Evolutionary conservation across 2,797 vertebrate genomes (phyloP).

Genomic region (Sebastes oblongus): DNA sequence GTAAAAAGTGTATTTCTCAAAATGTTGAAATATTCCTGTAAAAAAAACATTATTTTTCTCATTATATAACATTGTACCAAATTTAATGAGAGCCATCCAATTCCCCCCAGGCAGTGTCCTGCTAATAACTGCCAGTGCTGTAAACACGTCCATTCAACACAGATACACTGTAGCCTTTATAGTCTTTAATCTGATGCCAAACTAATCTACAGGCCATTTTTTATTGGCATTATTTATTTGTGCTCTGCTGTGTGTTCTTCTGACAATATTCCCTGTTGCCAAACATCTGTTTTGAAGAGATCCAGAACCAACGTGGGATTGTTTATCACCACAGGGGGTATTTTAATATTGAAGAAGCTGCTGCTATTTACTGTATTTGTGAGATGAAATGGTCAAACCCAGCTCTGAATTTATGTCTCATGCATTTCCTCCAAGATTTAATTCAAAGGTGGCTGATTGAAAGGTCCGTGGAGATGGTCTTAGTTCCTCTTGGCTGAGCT

Average conservation of each 20-base stretch:
- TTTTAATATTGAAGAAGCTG: slow-evolving; percentile 19
- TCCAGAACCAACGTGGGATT: slow-evolving; percentile 21
- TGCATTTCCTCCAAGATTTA: slow-evolving; percentile 42
- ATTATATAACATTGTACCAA: neutral
- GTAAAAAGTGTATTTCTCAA: neutral
- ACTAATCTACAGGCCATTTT: slow-evolving; percentile 37
- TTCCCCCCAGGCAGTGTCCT: slow-evolving; percentile 11
- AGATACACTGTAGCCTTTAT: slow-evolving; percentile 14
- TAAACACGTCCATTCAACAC: slow-evolving; percentile 28
- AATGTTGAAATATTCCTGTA: neutral
- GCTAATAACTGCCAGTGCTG: slow-evolving; percentile 12
- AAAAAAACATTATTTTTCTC: neutral
- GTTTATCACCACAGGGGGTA: slow-evolving; percentile 28
- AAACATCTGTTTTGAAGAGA: slow-evolving; percentile 37
- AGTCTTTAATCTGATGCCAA: slow-evolving; percentile 40
- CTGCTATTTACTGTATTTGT: slow-evolving; percentile 25
- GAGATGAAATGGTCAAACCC: slow-evolving; percentile 34
- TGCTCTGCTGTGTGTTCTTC: slow-evolving; percentile 45
- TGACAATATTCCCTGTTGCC: slow-evolving; percentile 39
- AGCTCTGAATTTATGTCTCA: slow-evolving; percentile 6
- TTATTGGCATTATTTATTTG: slow-evolving; percentile 36
- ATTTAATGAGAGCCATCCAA: neutral
- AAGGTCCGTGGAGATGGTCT: slow-evolving; percentile 56
- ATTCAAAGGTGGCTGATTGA: slow-evolving; percentile 62
- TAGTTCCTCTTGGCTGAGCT: slow-evolving; percentile 64